Evolutionary conservation across 2,797 vertebrate species (phyloP).

Genomic region (Micropoecilia bifurca): DNA sequence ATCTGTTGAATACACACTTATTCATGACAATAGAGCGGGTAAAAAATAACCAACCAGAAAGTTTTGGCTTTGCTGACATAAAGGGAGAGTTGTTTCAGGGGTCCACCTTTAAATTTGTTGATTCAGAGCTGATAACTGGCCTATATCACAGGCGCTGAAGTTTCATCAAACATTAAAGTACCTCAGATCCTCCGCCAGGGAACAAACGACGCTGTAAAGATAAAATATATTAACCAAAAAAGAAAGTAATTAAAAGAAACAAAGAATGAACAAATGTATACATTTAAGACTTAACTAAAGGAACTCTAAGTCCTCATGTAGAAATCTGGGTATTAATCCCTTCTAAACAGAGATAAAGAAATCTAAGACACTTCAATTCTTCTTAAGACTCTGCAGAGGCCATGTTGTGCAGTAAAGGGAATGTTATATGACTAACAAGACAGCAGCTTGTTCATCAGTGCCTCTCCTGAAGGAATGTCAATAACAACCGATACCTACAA

Average conservation of each 20-base stretch:
- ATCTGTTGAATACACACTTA: not conserved
- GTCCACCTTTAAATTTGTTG: not conserved
- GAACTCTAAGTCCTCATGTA: not conserved
- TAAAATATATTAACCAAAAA: not conserved
- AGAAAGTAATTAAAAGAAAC: not conserved
- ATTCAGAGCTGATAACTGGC: not conserved
- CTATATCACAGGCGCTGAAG: not conserved
- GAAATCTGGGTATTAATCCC: not conserved
- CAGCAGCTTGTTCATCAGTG: constrained; percentile 48
- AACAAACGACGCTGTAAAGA: not conserved
- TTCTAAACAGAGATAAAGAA: not conserved
- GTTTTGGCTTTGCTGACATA: not conserved
- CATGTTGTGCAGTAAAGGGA: constrained; percentile 25
- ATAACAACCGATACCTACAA: constrained; percentile 45
- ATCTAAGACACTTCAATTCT: not conserved
- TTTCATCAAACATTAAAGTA: not conserved
- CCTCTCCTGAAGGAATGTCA: constrained; percentile 54
- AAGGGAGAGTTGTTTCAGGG: not conserved
- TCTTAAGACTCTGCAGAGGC: not conserved
- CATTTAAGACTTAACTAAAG: not conserved
- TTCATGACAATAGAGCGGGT: not conserved
- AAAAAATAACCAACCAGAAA: not conserved
- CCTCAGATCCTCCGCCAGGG: not conserved
- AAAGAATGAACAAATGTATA: not conserved
- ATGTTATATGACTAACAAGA: constrained; percentile 53